These are phyloP conservation scores for Drosophila grimshawi DNA, from an alignment of 1,140 invertebrate genomes.

Conservation along the genomic window DNA sequence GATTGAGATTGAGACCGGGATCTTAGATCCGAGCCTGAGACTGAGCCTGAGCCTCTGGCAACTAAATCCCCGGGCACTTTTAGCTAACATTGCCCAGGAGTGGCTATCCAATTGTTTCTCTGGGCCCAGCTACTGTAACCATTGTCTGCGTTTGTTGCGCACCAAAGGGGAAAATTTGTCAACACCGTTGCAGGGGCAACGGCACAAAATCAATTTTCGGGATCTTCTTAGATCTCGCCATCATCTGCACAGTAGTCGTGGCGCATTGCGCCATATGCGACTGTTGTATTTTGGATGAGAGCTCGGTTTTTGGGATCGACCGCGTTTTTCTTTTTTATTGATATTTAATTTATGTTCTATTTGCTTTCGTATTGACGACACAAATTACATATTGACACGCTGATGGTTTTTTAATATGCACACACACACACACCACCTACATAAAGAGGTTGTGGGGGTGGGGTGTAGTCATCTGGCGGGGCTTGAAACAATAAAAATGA, in stretches of 20 bases:
- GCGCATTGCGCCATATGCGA: conserved; percentile 30
- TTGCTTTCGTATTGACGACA: conserved; percentile 63
- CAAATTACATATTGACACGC: conserved; percentile 82
- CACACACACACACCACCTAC: conserved; percentile 46
- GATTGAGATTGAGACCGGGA: neutral
- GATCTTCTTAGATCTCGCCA: conserved; percentile 35
- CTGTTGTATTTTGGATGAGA: conserved; percentile 1
- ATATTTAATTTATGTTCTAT: conserved; percentile 81
- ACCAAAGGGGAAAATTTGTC: conserved; percentile 60
- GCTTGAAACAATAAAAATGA: conserved; percentile 74
- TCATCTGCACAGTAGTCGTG: conserved; percentile 6
- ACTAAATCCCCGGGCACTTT: conserved; percentile 54
- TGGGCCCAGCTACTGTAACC: conserved; percentile 39
- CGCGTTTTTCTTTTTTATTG: conserved; percentile 55
- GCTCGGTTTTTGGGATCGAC: conserved; percentile 14
- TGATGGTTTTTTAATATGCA: conserved; percentile 82
- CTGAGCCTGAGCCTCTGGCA: neutral
- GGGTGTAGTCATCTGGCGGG: conserved; percentile 46
- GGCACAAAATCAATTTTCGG: conserved; percentile 30
- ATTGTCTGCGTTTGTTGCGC: conserved; percentile 26
- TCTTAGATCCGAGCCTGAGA: neutral
- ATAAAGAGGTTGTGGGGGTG: conserved; percentile 13
- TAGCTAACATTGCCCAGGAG: conserved; percentile 66
- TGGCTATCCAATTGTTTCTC: conserved; percentile 54
- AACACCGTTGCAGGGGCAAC: conserved; percentile 31